phyloP scores from a whole-genome alignment of 2,113 vertebrate species.

The Loxodonta africana region DNA sequence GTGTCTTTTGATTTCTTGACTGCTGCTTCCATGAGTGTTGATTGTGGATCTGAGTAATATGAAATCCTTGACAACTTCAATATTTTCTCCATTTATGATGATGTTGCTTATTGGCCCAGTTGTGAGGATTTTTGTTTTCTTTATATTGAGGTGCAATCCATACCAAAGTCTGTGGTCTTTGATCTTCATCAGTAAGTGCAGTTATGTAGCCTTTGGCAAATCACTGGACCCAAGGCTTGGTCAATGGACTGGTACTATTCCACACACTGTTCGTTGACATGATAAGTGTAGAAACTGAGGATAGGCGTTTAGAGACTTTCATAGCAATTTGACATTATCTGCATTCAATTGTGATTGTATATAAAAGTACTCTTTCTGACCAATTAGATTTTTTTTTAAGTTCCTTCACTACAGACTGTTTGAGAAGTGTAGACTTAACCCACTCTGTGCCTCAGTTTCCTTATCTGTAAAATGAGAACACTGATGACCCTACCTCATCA shows the following conservation, averaged over 20 bases:
- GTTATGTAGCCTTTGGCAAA: background rate
- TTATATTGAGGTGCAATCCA: too few species aligned
- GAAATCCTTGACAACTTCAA: too few species aligned
- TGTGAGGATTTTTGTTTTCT: too few species aligned
- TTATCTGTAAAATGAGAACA: background rate
- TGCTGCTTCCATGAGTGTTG: too few species aligned
- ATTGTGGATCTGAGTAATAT: too few species aligned
- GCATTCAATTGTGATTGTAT: background rate
- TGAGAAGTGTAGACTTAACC: background rate
- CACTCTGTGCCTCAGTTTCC: background rate
- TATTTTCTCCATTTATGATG: too few species aligned
- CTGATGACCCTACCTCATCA: background rate
- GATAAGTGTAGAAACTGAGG: background rate
- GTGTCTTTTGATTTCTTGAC: too few species aligned
- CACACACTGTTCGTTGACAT: fast-evolving
- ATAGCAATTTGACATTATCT: background rate
- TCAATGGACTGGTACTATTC: fast-evolving
- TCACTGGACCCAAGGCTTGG: background rate
- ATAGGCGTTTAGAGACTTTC: background rate
- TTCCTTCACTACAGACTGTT: background rate
- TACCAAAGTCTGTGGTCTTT: too few species aligned
- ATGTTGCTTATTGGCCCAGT: too few species aligned
- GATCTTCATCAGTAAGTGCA: too few species aligned
- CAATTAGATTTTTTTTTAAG: background rate
- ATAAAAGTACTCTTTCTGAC: background rate